A percentile compares a stretch with the other conserved stretches of the same genome.
Conservation (phyloP, 2,888 invertebrate species). For the Thelaira solivaga region DNA sequence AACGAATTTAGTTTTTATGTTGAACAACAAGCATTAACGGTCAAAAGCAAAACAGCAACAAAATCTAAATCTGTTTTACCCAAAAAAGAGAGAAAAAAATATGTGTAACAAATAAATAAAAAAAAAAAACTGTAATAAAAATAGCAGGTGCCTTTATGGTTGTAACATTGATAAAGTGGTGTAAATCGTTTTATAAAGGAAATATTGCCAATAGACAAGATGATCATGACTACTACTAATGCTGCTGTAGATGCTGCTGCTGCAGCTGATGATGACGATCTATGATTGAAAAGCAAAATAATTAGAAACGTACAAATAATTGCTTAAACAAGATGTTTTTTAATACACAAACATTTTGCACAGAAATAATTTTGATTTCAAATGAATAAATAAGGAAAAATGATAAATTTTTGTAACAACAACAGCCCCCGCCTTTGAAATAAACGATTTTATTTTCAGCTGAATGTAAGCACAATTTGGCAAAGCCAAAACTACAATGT, state of each 20-base stretch:
- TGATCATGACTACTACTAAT: slow-evolving; percentile 36
- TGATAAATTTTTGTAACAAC: background rate
- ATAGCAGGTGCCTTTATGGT: slow-evolving; percentile 53
- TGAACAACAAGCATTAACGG: slow-evolving; percentile 29
- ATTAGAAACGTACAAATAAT: slow-evolving; percentile 30
- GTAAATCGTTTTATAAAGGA: slow-evolving; percentile 40
- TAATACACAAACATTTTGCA: background rate
- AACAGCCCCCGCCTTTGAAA: background rate
- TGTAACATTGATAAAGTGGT: slow-evolving; percentile 50
- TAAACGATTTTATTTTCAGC: background rate
- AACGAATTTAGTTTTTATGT: slow-evolving; percentile 26
- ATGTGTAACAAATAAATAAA: slow-evolving; percentile 44
- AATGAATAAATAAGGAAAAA: slow-evolving; percentile 14
- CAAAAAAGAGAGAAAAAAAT: slow-evolving; percentile 30
- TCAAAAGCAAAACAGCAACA: slow-evolving; percentile 1
- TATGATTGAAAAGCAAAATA: slow-evolving; percentile 42
- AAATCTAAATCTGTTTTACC: slow-evolving; percentile 1
- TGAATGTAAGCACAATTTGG: background rate
- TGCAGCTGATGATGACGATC: slow-evolving; percentile 12
- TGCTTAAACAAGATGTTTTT: slow-evolving; percentile 9
- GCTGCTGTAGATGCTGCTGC: background rate
- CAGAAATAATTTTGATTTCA: background rate
- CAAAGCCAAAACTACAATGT: background rate
- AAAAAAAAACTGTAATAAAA: slow-evolving; percentile 55
- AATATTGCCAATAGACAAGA: slow-evolving; percentile 35